Evolutionary conservation across 2,888 invertebrate genomes (phyloP).

Genomic region (Pterostichus madidus): DNA sequence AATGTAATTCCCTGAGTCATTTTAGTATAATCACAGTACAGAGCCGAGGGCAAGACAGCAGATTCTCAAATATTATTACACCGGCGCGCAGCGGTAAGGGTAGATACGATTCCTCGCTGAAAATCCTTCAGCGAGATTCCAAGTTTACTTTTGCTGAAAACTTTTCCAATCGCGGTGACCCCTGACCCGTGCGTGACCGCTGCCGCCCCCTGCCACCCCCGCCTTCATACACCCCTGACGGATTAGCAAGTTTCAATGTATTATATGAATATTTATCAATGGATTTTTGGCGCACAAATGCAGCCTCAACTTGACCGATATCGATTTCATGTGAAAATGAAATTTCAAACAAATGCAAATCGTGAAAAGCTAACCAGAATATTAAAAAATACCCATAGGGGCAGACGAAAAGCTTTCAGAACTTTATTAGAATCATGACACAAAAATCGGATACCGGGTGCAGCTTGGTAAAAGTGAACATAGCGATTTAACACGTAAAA

Average conservation of each 20-base stretch:
- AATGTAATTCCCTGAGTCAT: conserved; percentile 24
- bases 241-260: conserved; percentile 42
- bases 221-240: conserved; percentile 3
- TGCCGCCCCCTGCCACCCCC: background rate
- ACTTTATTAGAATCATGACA: background rate
- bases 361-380: conserved; percentile 11
- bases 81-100: background rate
- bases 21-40: conserved; percentile 19
- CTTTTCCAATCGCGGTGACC: conserved; percentile 49
- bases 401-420: background rate
- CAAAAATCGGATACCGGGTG: background rate
- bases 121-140: conserved; percentile 17
- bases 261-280: conserved; percentile 56
- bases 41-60: background rate
- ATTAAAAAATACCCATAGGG: conserved; percentile 10
- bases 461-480: no score
- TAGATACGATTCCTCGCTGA: background rate
- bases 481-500: no score
- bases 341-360: conserved; percentile 51
- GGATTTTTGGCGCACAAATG: conserved; percentile 16
- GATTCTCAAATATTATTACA: conserved; percentile 4
- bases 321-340: conserved; percentile 1
- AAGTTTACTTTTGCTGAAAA: conserved; percentile 27
- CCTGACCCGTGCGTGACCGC: conserved; percentile 42
- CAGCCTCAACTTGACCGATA: conserved; percentile 33